Evolutionary conservation across 2,888 invertebrate species (phyloP).

Genomic region (Melanostoma mellinum): DNA sequence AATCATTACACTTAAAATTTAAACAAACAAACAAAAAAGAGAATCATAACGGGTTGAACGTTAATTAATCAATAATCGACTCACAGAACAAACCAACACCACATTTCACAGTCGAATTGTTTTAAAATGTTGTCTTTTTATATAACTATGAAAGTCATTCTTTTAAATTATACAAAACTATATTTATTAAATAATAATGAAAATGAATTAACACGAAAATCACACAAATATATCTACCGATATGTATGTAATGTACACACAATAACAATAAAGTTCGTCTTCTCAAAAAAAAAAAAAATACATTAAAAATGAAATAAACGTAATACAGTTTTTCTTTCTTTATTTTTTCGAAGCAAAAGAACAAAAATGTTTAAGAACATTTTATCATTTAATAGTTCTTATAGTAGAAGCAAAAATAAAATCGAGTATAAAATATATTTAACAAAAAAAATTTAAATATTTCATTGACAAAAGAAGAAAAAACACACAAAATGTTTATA

Average conservation of each 20-base stretch:
- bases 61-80: slow-evolving; percentile 38
- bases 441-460: slow-evolving; percentile 46
- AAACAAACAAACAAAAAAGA: slow-evolving; percentile 14
- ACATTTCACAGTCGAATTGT: slow-evolving; percentile 48
- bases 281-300: slow-evolving; percentile 39
- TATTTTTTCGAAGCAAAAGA: slow-evolving; percentile 55
- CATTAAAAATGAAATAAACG: slow-evolving; percentile 19
- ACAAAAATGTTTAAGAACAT: slow-evolving; percentile 43
- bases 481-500: slow-evolving; percentile 64
- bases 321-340: slow-evolving; percentile 47
- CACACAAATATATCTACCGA: slow-evolving; percentile 18
- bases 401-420: slow-evolving; percentile 51
- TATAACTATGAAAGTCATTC: slow-evolving; percentile 40
- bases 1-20: slow-evolving; percentile 54
- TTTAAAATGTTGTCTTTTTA: slow-evolving; percentile 50
- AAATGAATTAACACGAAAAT: slow-evolving; percentile 27
- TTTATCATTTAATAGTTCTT: slow-evolving; percentile 69
- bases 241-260: slow-evolving; percentile 40
- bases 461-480: slow-evolving; percentile 58
- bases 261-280: slow-evolving; percentile 53
- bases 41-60: background rate
- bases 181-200: slow-evolving; percentile 34
- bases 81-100: slow-evolving; percentile 22
- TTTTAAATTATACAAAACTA: slow-evolving; percentile 29
- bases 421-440: slow-evolving; percentile 54